Evolutionary conservation across 2,888 invertebrate species (phyloP), one percentile per base, ranked within the genome.

Genomic region (Oligia latruncula): DNA sequence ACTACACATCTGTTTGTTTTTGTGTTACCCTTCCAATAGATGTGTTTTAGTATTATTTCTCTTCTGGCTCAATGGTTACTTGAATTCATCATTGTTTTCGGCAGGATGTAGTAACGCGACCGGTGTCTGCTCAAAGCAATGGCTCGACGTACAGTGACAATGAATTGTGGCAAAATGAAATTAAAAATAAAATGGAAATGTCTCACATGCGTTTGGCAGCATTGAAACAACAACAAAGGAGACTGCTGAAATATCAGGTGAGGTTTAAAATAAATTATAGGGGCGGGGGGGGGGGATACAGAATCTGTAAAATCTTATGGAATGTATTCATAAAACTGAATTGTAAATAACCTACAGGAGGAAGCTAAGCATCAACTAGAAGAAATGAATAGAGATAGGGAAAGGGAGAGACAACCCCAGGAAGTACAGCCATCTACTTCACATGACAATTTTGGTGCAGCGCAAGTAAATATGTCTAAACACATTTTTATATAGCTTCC

Each of bases 151-250:
- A 97, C 85, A 97, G 97, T 83, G 97, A 97, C 52, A 97, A 97
- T 91, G 96, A 97, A 80, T 93, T 96, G 58, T 97, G 97, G 94
- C 97, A 97, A 90, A 97, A 96, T 87, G 97, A 97, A 88, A 95
- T 98, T 55, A 97, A 97, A 87, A 97, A 97, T 86, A 97, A 97
- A 92, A 97, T 97, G 95, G 97, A 97, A 90, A 95, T 97, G 88
- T 97, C 97, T 0, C 97, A 97, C 89, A 96, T 97, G 84, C 97
- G 97, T 58, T 93, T 97, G 77, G 95, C 96, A 35, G 97, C 97
- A 40, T 91, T 97, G 66, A 97, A 97, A 87, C 97, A 97, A 81
- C 97, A 97, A 89, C 97, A 98, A 90, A 96, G 96, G 81, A 92
- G 96, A 82, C 92, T 97, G 43, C 88, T 97, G 1, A 97, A 97